Evolutionary conservation across 2,113 vertebrate species (phyloP), one percentile per base, ranked within the genome.

Genomic region (Anthoscopus minutus): DNA sequence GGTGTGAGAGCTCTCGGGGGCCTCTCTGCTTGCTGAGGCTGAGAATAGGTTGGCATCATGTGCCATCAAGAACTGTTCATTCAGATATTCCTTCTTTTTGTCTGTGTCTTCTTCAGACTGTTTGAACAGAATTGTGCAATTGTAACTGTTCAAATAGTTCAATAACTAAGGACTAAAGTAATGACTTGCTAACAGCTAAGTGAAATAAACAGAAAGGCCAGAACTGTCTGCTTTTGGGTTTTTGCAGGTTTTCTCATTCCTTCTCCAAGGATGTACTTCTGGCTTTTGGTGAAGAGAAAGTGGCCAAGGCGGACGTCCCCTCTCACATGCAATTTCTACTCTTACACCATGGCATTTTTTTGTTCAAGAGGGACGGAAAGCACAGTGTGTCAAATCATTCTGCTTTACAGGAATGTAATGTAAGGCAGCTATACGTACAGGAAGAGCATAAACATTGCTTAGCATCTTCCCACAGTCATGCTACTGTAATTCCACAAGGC

Each of bases 41-140:
- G 76, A 56, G 64, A 24, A 25, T 4, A 53, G 25, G 10, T 20
- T 79, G 54, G n/a, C 33, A 70, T 17, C 6, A 3, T 13, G 51
- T 27, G 5, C 89, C 83, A 62, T 91, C 92, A 81, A 73, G 78
- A 40, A 25, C 38, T 9, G 80, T 24, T 92, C 58, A 31, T 67
- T 51, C 58, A 38, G 61, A 31, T 48, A 37, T 21, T 65, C 48
- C n/a, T 84, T 86, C 57, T 69, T 90, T 48, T 62, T 64, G 73
- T 33, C 56, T 62, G 62, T 69, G 14, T 96, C 93, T 89, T 98
- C 92, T 83, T 97, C 97, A 85, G 96, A 96, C 92, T 95, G 79
- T 87, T 97, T 64, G 71, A 95, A 97, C 27, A 95, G 81, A 97
- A 90, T 50, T 42, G 9, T 51, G 9, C 37, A 10, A 80, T 51